These are phyloP conservation scores for Sminthurinus aureus DNA, from an alignment of 2,888 invertebrate genomes.

Conservation along the genomic window DNA sequence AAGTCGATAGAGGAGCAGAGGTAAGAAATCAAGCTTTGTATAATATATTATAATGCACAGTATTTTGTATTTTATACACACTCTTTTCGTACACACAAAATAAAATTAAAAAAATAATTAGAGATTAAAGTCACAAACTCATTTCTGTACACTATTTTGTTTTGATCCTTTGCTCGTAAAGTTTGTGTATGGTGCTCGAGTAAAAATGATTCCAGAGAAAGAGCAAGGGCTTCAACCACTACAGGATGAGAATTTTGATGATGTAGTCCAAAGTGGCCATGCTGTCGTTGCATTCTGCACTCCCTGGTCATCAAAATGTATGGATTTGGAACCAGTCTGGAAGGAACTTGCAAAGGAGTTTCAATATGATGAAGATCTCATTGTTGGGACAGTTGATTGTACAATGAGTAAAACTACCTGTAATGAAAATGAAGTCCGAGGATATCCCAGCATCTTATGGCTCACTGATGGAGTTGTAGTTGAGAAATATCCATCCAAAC, in stretches of 20 bases:
- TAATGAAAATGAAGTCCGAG: constrained; percentile 80
- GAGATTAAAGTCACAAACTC: neutral
- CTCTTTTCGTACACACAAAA: neutral
- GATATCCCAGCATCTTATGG: constrained; percentile 88
- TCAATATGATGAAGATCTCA: constrained; percentile 71
- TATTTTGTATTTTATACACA: too few relatives aligned
- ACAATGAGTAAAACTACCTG: constrained; percentile 78
- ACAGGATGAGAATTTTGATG: constrained; percentile 78
- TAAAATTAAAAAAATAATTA: neutral
- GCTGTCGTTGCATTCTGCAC: constrained; percentile 92
- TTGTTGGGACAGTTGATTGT: constrained; percentile 85
- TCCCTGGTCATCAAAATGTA: constrained; percentile 79
- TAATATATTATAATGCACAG: neutral
- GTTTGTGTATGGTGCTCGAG: constrained; percentile 56
- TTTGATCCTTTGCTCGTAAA: constrained; percentile 19
- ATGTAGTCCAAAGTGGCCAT: constrained; percentile 75
- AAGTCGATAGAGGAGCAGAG: constrained; percentile 51
- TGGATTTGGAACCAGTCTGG: constrained; percentile 81
- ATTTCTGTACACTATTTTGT: neutral
- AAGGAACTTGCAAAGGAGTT: constrained; percentile 74
- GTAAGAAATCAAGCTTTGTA: constrained; percentile 21
- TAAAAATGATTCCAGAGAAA: constrained; percentile 67
- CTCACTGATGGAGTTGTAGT: constrained; percentile 85
- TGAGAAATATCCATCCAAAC: constrained; percentile 68
- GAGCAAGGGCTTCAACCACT: constrained; percentile 74